Percentiles rank a stretch among this genome's conserved stretches.
These are phyloP conservation scores for Deladenus siricidicola DNA, from an alignment of 2,888 invertebrate genomes.

Conservation along the genomic window DNA sequence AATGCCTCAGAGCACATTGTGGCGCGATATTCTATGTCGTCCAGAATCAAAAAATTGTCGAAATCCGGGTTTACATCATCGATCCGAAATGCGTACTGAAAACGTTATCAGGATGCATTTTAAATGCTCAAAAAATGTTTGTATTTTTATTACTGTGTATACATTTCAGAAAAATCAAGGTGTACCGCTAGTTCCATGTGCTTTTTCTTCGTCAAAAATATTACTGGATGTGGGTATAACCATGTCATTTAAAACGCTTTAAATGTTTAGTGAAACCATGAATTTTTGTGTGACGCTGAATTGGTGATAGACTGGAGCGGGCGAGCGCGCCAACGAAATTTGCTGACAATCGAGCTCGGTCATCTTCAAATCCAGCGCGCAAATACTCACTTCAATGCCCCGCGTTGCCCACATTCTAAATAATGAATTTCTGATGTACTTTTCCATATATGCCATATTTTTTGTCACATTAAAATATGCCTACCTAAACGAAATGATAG, in stretches of 20 bases:
- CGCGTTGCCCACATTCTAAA: conserved; percentile 34
- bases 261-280: conserved; percentile 30
- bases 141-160: conserved; percentile 9
- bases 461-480: not conserved
- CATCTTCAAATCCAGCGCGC: conserved; percentile 29
- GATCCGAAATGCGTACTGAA: conserved; percentile 43
- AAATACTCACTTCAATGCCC: conserved; percentile 28
- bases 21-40: conserved; percentile 44
- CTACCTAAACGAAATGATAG: conserved; percentile 41
- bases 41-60: conserved; percentile 48
- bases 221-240: not conserved
- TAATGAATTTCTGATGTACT: not conserved
- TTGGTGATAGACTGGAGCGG: conserved; percentile 28
- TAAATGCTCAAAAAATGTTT: conserved; percentile 6
- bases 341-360: conserved; percentile 29
- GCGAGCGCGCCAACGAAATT: conserved; percentile 25
- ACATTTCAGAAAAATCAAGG: not conserved
- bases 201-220: not conserved
- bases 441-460: not conserved
- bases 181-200: not conserved
- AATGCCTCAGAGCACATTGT: conserved; percentile 39
- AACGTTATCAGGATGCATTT: not conserved
- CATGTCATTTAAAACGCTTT: not conserved
- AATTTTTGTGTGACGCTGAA: conserved; percentile 22
- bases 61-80: conserved; percentile 37